These are phyloP conservation scores for Limnephilus rhombicus DNA, from an alignment of 2,888 invertebrate species.

Conservation along the genomic window DNA sequence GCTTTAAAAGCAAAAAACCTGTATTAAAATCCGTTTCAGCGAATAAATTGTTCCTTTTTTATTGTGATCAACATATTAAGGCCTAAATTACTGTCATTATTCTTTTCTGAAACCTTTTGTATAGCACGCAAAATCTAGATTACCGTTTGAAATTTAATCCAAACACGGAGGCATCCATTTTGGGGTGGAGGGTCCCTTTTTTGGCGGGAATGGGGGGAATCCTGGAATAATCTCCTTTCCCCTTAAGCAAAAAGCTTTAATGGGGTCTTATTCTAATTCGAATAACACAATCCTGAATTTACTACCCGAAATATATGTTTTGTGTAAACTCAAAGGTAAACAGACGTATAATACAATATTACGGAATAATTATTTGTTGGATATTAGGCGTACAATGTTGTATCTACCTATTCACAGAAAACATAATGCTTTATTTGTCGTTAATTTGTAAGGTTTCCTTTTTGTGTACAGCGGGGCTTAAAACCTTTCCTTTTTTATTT, in stretches of 20 bases:
- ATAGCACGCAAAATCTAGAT: conserved; percentile 39
- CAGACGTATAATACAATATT: not conserved
- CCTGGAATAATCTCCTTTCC: conserved; percentile 29
- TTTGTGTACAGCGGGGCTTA: not conserved
- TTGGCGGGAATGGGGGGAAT: not conserved
- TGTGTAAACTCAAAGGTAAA: conserved; percentile 24
- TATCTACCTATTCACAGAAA: not conserved
- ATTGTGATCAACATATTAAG: conserved; percentile 42
- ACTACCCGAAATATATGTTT: conserved; percentile 28
- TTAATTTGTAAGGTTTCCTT: conserved; percentile 1
- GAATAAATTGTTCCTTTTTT: conserved; percentile 36
- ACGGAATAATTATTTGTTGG: not conserved
- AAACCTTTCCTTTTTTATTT: not conserved
- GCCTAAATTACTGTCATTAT: conserved; percentile 37
- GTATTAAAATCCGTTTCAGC: conserved; percentile 37
- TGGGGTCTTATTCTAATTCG: conserved; percentile 33
- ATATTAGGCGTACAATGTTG: not conserved
- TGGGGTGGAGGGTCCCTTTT: not conserved
- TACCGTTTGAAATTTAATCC: conserved; percentile 43
- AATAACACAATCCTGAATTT: conserved; percentile 40
- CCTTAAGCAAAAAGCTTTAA: conserved; percentile 41
- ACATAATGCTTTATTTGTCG: conserved; percentile 1
- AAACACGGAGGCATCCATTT: conserved; percentile 19
- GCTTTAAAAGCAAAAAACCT: conserved; percentile 21
- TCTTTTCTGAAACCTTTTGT: conserved; percentile 41